These are phyloP conservation scores for Heterodera filipjevi DNA, from an alignment of 2,888 invertebrate species.

Conservation along the genomic window DNA sequence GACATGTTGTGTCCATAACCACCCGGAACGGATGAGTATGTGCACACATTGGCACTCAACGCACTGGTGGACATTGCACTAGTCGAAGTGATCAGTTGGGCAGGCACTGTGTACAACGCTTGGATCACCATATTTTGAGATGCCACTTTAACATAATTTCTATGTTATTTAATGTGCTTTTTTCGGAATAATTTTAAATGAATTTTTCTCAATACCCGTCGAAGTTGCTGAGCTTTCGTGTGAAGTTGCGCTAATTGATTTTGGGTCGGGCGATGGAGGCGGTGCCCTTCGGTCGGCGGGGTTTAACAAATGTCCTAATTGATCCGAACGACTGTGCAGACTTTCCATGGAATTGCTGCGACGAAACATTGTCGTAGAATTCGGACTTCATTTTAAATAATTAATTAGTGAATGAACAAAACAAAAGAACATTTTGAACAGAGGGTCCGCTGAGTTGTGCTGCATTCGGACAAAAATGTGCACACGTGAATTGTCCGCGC, in stretches of 20 bases:
- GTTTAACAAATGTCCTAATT: conserved; percentile 24
- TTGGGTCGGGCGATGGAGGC: conserved; percentile 18
- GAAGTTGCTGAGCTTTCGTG: neutral
- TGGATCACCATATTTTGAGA: neutral
- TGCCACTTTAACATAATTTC: neutral
- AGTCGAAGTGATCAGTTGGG: neutral
- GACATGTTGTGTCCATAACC: conserved; percentile 32
- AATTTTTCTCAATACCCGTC: neutral
- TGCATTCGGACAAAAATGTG: conserved; percentile 80
- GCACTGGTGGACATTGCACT: neutral
- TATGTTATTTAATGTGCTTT: neutral
- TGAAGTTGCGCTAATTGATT: neutral
- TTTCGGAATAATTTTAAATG: too few species aligned
- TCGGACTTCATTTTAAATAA: neutral
- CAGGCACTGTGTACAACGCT: neutral
- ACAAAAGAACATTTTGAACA: conserved; percentile 89
- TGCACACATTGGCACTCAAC: neutral
- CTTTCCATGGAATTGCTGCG: conserved; percentile 1
- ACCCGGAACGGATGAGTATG: conserved; percentile 15
- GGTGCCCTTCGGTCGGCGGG: conserved; percentile 23
- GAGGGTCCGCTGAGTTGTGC: conserved; percentile 91
- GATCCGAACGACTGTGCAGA: neutral
- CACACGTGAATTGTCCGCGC: conserved; percentile 95
- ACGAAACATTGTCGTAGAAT: neutral
- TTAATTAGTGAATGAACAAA: conserved; percentile 3